These are phyloP conservation scores for Aleiodes alternator DNA, from an alignment of 2,888 invertebrate species.

Conservation along the genomic window DNA sequence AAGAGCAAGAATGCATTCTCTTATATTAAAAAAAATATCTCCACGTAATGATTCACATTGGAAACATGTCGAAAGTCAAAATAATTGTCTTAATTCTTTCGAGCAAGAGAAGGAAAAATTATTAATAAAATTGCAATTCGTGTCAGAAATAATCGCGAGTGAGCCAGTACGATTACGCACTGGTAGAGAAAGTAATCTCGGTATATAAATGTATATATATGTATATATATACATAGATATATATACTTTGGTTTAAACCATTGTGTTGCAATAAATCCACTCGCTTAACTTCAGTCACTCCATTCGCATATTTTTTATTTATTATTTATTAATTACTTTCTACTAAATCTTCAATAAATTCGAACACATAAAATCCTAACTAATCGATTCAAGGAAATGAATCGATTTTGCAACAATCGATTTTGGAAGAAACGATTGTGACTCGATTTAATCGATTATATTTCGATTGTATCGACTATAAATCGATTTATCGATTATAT, in stretches of 20 bases:
- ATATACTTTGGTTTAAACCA: too few species aligned
- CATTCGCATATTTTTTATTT: background rate
- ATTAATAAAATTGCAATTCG: conserved; percentile 7
- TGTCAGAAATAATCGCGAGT: conserved; percentile 3
- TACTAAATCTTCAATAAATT: conserved; percentile 4
- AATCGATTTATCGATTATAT: too few species aligned
- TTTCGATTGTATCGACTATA: too few species aligned
- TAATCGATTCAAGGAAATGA: background rate
- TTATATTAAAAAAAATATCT: too few species aligned
- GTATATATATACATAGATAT: too few species aligned
- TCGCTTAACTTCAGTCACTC: background rate
- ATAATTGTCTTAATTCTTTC: background rate
- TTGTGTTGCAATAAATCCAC: conserved; percentile 3
- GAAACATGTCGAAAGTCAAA: background rate
- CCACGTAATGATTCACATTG: too few species aligned
- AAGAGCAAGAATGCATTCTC: too few species aligned
- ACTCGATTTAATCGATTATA: too few species aligned
- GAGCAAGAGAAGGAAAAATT: background rate
- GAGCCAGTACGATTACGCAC: conserved; percentile 44
- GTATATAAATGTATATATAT: too few species aligned
- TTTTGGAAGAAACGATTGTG: too few species aligned
- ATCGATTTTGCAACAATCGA: background rate
- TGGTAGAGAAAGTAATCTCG: background rate
- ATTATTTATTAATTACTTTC: background rate
- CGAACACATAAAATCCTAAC: too few species aligned